Percentiles rank a stretch among this genome's conserved stretches.
These are phyloP conservation scores for Helleia helle DNA, from an alignment of 2,888 invertebrate genomes.

Conservation along the genomic window DNA sequence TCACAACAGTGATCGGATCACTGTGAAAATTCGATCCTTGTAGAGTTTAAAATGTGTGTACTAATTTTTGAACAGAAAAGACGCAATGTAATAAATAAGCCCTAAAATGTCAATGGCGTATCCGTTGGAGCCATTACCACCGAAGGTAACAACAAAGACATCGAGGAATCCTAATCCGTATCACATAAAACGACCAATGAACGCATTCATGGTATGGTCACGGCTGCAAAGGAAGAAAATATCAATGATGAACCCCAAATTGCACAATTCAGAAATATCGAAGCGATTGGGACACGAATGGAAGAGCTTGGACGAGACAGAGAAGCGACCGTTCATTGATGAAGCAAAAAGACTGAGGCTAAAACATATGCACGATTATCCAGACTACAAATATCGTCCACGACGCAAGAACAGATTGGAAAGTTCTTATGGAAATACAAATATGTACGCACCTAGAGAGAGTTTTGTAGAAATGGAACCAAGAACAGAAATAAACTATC, in stretches of 20 bases:
- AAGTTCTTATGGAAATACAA: slow-evolving; percentile 40
- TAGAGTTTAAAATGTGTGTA: too few species aligned
- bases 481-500: slow-evolving; percentile 44
- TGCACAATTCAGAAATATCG: slow-evolving; percentile 86
- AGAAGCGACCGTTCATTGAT: slow-evolving; percentile 91
- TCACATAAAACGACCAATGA: slow-evolving; percentile 97
- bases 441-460: slow-evolving; percentile 43
- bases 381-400: slow-evolving; percentile 81
- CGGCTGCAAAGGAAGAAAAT: slow-evolving; percentile 89
- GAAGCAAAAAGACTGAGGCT: slow-evolving; percentile 87
- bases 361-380: slow-evolving; percentile 81
- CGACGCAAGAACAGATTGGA: slow-evolving; percentile 75
- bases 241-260: slow-evolving; percentile 86
- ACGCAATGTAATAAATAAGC: too few species aligned
- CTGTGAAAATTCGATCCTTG: too few species aligned
- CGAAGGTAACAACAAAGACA: slow-evolving; percentile 41
- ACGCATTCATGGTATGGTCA: slow-evolving; percentile 99
- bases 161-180: slow-evolving; percentile 73
- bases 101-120: slow-evolving; percentile 39
- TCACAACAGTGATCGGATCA: too few species aligned
- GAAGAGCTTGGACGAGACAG: slow-evolving; percentile 84
- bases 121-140: slow-evolving; percentile 34
- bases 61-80: too few species aligned
- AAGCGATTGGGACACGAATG: slow-evolving; percentile 89
- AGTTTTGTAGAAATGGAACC: slow-evolving; percentile 54